Evolutionary conservation across 2,888 invertebrate genomes (phyloP), one percentile per base, ranked within the genome.

Genomic region (Drosophila paranaensis): DNA sequence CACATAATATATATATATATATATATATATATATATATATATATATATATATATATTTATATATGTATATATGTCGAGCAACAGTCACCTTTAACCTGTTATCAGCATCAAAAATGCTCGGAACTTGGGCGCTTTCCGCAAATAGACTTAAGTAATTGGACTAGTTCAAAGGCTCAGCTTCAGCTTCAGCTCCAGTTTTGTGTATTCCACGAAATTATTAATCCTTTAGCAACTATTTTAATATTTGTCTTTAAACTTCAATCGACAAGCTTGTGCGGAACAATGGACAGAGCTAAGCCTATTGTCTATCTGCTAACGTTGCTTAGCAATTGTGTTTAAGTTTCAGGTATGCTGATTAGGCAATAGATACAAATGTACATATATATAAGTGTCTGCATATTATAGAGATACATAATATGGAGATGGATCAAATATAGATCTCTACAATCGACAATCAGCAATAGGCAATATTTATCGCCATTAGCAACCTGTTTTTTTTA

Each of bases 91-190:
- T 25, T 14, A 46, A 30, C 48, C 48, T 48, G 9, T 48, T 48
- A 48, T 6, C 30, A n/a, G 48, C 11, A 45, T 1, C 30, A 30
- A 13, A 33, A 50, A 50, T 50, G 33, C 50, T 13, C 20, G 50
- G 35, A 50, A 33, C 16, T 35, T 50, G 25, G 35, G 16, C 30
- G 13, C 6, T 8, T 33, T 16, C 13, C 16, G 50, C 8, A 16
- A 50, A 50, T 33, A 50, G 50, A 50, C 33, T 27, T 53, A 39
- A 25, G 53, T 50, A 50, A 50, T 50, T 50, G 48, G 48, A 50
- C 48, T 11, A 16, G 11, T 10, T 16, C 30, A 50, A 50, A 50
- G 30, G 30, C 5, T 33, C 46, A 5, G 14, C 27, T 2, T 25
- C 25, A 14, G 6, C 6, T 45, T n/a, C 46, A 2, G 25, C 5